These are phyloP conservation scores for Glossosoma conforme DNA, from an alignment of 1,140 invertebrate species.

Conservation along the genomic window DNA sequence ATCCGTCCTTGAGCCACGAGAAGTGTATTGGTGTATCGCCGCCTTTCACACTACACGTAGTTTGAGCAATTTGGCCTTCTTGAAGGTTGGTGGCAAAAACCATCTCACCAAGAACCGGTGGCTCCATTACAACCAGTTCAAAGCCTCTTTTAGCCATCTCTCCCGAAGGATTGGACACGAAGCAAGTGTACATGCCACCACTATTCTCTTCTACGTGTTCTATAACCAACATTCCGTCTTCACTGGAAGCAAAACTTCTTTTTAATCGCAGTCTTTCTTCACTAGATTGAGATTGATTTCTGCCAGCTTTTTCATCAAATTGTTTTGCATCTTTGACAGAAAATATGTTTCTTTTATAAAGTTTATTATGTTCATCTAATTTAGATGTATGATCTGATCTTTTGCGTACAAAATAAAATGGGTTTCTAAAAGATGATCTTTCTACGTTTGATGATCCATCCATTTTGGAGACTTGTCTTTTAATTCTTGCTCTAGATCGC, in stretches of 20 bases:
- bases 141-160: slow-evolving; percentile 68
- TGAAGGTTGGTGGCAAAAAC: slow-evolving; percentile 59
- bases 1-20: slow-evolving; percentile 81
- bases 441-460: no score
- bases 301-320: neutral
- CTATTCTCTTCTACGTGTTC: slow-evolving; percentile 61
- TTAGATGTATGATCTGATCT: no score
- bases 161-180: slow-evolving; percentile 69
- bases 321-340: no score
- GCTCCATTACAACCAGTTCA: slow-evolving; percentile 67
- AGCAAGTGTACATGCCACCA: slow-evolving; percentile 78
- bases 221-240: slow-evolving; percentile 61
- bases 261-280: slow-evolving; percentile 35
- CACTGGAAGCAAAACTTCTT: slow-evolving; percentile 40
- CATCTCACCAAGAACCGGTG: slow-evolving; percentile 60
- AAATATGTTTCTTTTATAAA: no score
- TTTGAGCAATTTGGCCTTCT: slow-evolving; percentile 82
- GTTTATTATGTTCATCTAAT: no score
- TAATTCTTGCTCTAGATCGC: no score
- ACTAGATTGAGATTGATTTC: neutral
- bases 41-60: slow-evolving; percentile 85
- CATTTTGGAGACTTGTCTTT: no score
- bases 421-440: no score
- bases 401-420: no score
- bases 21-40: slow-evolving; percentile 87